These are phyloP conservation scores for Ptychoptera albimana DNA, from an alignment of 2,888 invertebrate species.

Conservation along the genomic window DNA sequence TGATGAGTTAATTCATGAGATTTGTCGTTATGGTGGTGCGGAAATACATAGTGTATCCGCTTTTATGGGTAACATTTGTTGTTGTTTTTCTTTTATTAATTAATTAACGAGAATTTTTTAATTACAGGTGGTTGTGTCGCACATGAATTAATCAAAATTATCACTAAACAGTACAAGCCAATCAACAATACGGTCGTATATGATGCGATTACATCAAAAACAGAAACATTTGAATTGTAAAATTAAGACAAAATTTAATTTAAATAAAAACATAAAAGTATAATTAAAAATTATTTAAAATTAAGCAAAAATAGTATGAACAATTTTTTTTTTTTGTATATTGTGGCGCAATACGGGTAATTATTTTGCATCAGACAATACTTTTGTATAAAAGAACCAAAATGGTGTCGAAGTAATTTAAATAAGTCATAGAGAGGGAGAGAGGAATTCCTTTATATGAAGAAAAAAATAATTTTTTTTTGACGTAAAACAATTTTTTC, in stretches of 20 bases:
- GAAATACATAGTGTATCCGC: constrained; percentile 92
- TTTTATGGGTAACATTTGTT: constrained; percentile 43
- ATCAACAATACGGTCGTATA: constrained; percentile 91
- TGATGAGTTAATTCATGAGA: constrained; percentile 89
- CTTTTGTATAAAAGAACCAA: no score
- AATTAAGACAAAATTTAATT: neutral
- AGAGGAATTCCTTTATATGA: no score
- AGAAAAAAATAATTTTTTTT: no score
- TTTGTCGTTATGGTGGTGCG: constrained; percentile 87
- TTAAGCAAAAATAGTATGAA: no score
- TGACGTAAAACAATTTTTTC: no score
- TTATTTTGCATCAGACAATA: no score
- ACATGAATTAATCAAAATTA: constrained; percentile 89
- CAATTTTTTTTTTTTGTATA: no score
- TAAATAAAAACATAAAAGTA: no score
- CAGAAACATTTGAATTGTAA: constrained; percentile 65
- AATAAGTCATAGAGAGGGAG: no score
- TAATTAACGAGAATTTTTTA: neutral
- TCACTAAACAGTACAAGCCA: constrained; percentile 92
- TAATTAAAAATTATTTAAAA: no score
- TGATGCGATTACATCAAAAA: constrained; percentile 81
- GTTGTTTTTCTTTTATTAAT: neutral
- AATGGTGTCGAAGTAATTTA: no score
- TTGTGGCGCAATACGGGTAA: no score
- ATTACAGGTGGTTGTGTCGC: constrained; percentile 72